Evolutionary conservation across 2,888 invertebrate species (phyloP), one percentile per base, ranked within the genome.

Genomic region (Atherix ibis): DNA sequence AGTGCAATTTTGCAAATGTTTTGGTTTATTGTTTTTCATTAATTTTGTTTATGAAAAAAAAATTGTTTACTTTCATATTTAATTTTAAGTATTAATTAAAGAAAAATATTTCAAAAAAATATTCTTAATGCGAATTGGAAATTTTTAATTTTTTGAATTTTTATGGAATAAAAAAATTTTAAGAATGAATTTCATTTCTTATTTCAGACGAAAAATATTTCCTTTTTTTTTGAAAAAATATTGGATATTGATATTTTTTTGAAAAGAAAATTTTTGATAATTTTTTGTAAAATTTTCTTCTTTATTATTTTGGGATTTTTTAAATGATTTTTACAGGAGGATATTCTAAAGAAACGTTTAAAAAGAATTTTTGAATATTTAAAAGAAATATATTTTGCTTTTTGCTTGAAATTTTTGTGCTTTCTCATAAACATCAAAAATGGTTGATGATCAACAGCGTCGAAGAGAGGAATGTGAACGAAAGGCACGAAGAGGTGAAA

Each of bases 391-490:
- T 33, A 37, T 27, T 32, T 24, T n/a, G n/a, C n/a, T n/a, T n/a
- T 24, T 18, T 35, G 39, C 38, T 40, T 37, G 39, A 29, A 36
- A 36, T 40, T 37, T 37, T 34, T 27, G 30, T 14, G 29, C 35
- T 26, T 31, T 27, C 15, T n/a, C n/a, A n/a, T n/a, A n/a, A n/a
- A n/a, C n/a, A n/a, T n/a, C n/a, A n/a, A 27, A 35, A 27, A 58
- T 57, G 46, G 54, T 54, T 43, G 59, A 58, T 38, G 61, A 62
- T 52, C 54, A 57, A 45, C 56, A 77, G 77, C 68, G 73, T 44
- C 68, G 85, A 40, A 70, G 85, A 40, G 85, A 87, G 74, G 85
- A 87, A 83, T 85, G 85, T 76, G 85, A 87, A 66, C 71, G 85
- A 47, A 85, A 85, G 53, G 85, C 85, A 10, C 70, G 88, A 36